These are phyloP conservation scores for human DNA, from an alignment of 2,113 vertebrate genomes.

Conservation along the genomic window DNA sequence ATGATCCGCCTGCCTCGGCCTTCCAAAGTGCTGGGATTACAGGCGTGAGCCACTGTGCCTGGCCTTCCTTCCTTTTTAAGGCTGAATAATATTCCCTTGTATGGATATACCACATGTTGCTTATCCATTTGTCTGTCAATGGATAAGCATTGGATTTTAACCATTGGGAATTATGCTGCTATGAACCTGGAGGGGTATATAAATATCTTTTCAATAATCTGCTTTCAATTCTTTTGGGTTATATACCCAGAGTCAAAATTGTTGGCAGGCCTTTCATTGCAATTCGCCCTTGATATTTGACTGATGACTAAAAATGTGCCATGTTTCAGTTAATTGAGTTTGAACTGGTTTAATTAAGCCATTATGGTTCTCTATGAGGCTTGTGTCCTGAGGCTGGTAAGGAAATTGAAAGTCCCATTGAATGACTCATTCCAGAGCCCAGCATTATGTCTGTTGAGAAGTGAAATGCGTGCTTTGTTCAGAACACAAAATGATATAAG, in stretches of 20 bases:
- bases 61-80: neutral
- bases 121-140: neutral
- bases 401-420: neutral
- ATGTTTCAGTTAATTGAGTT: constrained; percentile 41
- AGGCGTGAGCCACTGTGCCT: too few relatives aligned
- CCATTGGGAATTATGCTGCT: neutral
- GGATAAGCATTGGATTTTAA: neutral
- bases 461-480: neutral
- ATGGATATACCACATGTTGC: neutral
- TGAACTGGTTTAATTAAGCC: constrained; percentile 29
- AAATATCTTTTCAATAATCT: neutral
- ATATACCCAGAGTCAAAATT: neutral
- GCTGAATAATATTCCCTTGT: neutral
- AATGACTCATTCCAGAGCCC: neutral
- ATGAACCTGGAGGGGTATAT: neutral
- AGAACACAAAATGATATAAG: neutral
- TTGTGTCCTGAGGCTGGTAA: neutral
- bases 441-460: neutral
- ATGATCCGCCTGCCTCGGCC: too few relatives aligned
- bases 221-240: neutral
- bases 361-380: neutral
- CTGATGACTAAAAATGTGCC: neutral
- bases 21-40: too few relatives aligned
- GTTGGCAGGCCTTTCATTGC: neutral
- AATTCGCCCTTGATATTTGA: neutral